A percentile compares a stretch with the other conserved stretches of the same genome.
Conservation (phyloP, 2,797 vertebrate genomes). For the Capromys pilorides region DNA sequence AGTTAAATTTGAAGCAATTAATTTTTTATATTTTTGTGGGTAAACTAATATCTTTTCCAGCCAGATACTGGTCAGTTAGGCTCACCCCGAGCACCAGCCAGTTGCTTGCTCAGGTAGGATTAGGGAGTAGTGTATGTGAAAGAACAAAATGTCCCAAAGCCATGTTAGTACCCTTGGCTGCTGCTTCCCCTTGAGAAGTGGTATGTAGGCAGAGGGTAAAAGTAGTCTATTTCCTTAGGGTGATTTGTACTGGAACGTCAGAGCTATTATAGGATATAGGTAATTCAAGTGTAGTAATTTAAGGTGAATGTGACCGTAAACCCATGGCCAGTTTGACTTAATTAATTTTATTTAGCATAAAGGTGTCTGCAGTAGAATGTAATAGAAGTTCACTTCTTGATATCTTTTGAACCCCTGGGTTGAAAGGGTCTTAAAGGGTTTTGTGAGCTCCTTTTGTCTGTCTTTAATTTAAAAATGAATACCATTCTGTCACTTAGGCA, state of each 20-base stretch:
- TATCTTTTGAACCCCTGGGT: not conserved
- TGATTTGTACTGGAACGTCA: constrained; percentile 29
- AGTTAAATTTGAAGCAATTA: not conserved
- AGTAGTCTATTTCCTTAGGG: not conserved
- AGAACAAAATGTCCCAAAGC: not conserved
- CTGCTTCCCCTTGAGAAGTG: not conserved
- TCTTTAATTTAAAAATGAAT: constrained; percentile 47
- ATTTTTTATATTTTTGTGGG: constrained; percentile 10
- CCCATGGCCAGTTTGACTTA: not conserved
- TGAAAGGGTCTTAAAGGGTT: not conserved
- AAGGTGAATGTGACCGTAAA: constrained; percentile 32
- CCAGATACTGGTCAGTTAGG: not conserved
- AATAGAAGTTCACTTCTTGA: constrained; percentile 23
- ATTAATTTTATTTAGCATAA: constrained; percentile 44
- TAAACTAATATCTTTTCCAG: not conserved
- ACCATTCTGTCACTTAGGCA: not conserved
- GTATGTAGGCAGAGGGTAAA: not conserved
- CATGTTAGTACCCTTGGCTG: not conserved
- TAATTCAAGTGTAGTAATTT: not conserved
- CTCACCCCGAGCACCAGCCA: not conserved
- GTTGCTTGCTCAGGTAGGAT: not conserved
- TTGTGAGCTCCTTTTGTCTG: not conserved
- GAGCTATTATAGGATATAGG: not conserved
- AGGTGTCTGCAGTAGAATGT: not conserved
- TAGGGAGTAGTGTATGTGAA: not conserved